Evolutionary conservation across 2,797 vertebrate species (phyloP), one percentile per base, ranked within the genome.

Genomic region (Vespertilio murinus): DNA sequence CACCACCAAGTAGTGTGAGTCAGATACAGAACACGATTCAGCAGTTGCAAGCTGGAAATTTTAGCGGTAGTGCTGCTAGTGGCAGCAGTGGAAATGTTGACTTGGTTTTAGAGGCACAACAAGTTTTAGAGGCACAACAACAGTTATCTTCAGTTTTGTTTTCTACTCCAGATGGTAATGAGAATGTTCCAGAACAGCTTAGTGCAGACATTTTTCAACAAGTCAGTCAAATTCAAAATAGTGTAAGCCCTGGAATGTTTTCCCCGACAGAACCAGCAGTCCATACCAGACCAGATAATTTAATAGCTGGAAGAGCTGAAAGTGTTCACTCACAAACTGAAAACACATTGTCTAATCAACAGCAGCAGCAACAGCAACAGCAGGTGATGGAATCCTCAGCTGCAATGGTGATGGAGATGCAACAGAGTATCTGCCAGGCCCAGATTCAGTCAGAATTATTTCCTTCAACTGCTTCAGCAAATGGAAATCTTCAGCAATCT

Each of bases 11-110:
- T 2, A 97, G 98, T 0, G 99, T 99, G 91, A 99, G 98, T 45
- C 99, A 99, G 97, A 98, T 99, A 35, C 99, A 99, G 97, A 99
- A 98, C 95, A 99, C 99, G 2, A 99, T 99, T 93, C 99, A 99
- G 93, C 99, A 99, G 71, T 98, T 99, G 86, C 99, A 99, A 94
- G 99, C 99, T 5, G 99, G 99, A 74, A 99, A 97, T 71, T 99
- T 98, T 93, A 98, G 98, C 49, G 92, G 98, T 25, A 97, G 93
- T 88, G 93, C 97, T 13, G 95, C 98, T 49, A 98, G 97, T 38
- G 97, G 98, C 95, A 98, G 98, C 96, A 97, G 38, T 47, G 97
- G 98, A 94, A 99, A 97, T 20, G 98, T 98, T 0, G 98, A 98
- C 88, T 98, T 99, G 97, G 98, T 99, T 61, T 98, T 99, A 96